Percentiles rank a stretch among this genome's conserved stretches.
Evolutionary conservation across 2,888 invertebrate genomes (phyloP).

Genomic region (Watsonalla cultraria): DNA sequence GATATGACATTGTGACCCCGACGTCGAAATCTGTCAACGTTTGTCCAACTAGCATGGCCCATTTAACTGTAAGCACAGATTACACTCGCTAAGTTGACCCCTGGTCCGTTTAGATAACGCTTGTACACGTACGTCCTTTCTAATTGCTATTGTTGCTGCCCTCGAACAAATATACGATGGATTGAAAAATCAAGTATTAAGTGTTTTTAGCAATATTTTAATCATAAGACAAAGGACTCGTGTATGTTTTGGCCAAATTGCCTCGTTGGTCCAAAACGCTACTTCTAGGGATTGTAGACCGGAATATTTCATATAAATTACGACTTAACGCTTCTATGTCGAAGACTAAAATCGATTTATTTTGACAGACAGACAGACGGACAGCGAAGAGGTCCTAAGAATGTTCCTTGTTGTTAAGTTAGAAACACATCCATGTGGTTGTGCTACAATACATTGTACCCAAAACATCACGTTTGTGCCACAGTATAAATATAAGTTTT

Average conservation of each 20-base stretch:
- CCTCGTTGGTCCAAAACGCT: too few species aligned
- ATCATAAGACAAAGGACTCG: neutral
- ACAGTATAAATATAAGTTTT: constrained; percentile 9
- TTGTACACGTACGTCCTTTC: neutral
- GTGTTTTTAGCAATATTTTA: too few species aligned
- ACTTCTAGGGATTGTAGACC: too few species aligned
- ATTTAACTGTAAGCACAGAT: neutral
- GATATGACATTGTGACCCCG: neutral
- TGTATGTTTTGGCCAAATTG: neutral
- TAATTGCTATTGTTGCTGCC: neutral
- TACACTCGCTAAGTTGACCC: neutral
- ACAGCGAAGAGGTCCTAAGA: too few species aligned
- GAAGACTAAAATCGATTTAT: too few species aligned
- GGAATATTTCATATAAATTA: too few species aligned
- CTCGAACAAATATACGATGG: neutral
- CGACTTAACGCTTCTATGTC: too few species aligned
- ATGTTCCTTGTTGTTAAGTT: neutral
- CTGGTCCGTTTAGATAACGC: neutral
- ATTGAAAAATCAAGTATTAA: too few species aligned
- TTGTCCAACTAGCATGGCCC: neutral
- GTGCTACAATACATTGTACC: constrained; percentile 27
- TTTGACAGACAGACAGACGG: too few species aligned
- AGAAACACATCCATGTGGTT: constrained; percentile 16
- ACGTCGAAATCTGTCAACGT: neutral
- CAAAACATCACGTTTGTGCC: constrained; percentile 29